These are phyloP conservation scores for Gymnobelideus leadbeateri DNA, from an alignment of 2,113 vertebrate species.

Conservation along the genomic window DNA sequence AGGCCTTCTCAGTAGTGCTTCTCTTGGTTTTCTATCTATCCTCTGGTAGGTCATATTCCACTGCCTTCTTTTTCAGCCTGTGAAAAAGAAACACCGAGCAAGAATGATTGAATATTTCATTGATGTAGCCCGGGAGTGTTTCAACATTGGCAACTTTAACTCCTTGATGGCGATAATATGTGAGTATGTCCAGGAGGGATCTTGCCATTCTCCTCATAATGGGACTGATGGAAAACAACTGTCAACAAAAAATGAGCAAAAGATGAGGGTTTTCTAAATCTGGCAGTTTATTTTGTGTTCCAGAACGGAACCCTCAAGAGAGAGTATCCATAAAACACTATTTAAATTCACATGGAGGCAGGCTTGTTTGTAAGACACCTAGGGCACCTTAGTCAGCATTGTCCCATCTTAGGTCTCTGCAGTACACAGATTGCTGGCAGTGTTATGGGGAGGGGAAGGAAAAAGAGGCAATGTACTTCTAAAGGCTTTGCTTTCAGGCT, in stretches of 20 bases:
- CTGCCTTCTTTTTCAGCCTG: slow-evolving; percentile 84
- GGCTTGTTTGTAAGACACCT: not conserved
- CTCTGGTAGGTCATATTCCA: not conserved
- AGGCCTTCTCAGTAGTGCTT: too few species aligned
- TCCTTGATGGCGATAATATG: slow-evolving; percentile 99
- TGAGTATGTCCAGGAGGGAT: slow-evolving; percentile 84
- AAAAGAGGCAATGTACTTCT: not conserved
- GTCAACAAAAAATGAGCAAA: slow-evolving; percentile 1
- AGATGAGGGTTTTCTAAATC: slow-evolving; percentile 3
- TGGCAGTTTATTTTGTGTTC: slow-evolving; percentile 2
- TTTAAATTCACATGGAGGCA: not conserved
- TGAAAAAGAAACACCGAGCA: slow-evolving; percentile 96
- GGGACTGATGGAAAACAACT: not conserved
- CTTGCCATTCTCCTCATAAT: not conserved
- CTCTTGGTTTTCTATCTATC: too few species aligned
- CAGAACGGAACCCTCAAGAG: not conserved
- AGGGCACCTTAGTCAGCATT: not conserved
- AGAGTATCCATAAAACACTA: not conserved
- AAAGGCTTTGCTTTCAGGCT: not conserved
- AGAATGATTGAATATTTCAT: slow-evolving; percentile 96
- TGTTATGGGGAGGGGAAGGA: not conserved
- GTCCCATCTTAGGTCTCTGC: not conserved
- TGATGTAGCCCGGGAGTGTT: slow-evolving; percentile 95
- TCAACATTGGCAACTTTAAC: slow-evolving; percentile 99
- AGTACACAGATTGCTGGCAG: not conserved